phyloP scores from a whole-genome alignment of 2,888 invertebrate species.

The Platynereis dumerilii region DNA sequence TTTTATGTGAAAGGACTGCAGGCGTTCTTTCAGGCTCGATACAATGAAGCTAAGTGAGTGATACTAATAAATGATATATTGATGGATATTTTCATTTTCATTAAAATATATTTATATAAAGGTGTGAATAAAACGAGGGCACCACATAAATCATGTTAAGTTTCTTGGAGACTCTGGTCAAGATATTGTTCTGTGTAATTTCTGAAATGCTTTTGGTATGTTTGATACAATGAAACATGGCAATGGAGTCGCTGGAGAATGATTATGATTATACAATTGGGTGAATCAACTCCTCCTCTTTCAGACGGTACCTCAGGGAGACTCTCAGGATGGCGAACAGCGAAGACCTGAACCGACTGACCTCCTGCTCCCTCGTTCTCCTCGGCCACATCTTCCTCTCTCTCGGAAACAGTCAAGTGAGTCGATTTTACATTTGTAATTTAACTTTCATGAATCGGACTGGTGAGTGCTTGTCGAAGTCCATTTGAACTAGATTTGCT shows the following conservation, averaged over 20 bases:
- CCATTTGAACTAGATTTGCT: no score
- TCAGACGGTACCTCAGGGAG: constrained; percentile 89
- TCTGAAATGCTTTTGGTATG: no score
- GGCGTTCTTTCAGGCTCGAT: constrained; percentile 94
- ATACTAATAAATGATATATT: not conserved
- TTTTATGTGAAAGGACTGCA: constrained; percentile 92
- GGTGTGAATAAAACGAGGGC: no score
- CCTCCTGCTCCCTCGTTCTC: constrained; percentile 93
- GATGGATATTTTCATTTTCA: not conserved
- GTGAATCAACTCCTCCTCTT: no score
- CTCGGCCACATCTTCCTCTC: constrained; percentile 96
- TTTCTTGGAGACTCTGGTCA: no score
- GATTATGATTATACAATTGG: no score
- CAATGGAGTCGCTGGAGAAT: no score
- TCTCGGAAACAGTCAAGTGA: constrained; percentile 81
- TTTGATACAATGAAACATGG: no score
- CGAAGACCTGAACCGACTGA: constrained; percentile 94
- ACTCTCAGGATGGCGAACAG: constrained; percentile 98
- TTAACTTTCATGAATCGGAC: constrained; percentile 11
- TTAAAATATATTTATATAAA: not conserved
- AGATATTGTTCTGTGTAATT: no score
- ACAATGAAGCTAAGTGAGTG: constrained; percentile 96
- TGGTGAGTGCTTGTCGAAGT: constrained; percentile 4
- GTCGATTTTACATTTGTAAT: constrained; percentile 31
- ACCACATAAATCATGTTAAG: no score